Evolutionary conservation across 2,888 invertebrate species (phyloP).

Genomic region (Amorpha juglandis): DNA sequence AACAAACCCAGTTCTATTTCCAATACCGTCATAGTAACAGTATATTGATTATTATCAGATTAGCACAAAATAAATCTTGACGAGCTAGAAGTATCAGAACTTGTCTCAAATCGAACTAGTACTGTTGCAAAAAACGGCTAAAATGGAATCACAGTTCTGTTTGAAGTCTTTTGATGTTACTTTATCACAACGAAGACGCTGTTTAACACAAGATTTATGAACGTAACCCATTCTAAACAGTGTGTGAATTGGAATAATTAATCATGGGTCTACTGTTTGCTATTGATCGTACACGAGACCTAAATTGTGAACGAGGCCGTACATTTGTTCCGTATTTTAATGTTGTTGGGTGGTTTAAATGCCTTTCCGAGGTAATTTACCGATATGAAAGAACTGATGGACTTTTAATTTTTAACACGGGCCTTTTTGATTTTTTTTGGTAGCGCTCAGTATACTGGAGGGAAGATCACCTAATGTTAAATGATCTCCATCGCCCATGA

Average conservation of each 20-base stretch:
- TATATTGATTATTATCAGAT: not conserved
- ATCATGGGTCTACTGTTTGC: not conserved
- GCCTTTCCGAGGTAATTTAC: too few relatives aligned
- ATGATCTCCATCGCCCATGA: too few relatives aligned
- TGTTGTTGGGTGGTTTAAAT: too few relatives aligned
- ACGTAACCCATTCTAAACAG: not conserved
- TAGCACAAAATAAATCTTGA: not conserved
- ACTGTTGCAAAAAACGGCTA: not conserved
- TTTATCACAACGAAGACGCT: not conserved
- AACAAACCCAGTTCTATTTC: not conserved
- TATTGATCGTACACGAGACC: constrained; percentile 7
- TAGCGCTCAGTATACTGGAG: too few relatives aligned
- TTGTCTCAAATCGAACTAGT: not conserved
- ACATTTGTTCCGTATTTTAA: too few relatives aligned
- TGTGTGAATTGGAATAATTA: constrained; percentile 19
- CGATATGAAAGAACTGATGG: not conserved
- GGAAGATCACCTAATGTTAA: too few relatives aligned
- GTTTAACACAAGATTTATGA: not conserved
- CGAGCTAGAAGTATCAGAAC: not conserved
- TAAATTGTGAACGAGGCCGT: not conserved
- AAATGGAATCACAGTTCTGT: not conserved
- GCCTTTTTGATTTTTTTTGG: too few relatives aligned
- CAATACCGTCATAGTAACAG: not conserved
- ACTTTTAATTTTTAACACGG: too few relatives aligned
- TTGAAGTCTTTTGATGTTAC: not conserved